A percentile compares a stretch with the other conserved stretches of the same genome.
phyloP scores from a whole-genome alignment of 2,888 invertebrate species.

The Tetranychus piercei region DNA sequence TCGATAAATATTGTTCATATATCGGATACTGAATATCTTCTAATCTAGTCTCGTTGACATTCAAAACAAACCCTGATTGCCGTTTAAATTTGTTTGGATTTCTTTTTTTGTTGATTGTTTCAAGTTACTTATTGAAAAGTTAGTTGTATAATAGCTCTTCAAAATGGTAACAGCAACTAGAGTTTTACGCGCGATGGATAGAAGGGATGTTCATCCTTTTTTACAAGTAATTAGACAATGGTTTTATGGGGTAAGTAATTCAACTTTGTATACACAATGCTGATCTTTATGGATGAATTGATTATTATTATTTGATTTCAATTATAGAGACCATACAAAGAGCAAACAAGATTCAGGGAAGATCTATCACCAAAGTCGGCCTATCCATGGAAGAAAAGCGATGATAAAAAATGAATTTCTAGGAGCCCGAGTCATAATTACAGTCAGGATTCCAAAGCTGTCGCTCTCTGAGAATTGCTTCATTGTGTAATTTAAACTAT shows the following conservation, averaged over 20 bases:
- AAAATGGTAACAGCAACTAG: not conserved
- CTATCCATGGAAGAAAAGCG: slow-evolving; percentile 16
- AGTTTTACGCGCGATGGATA: not conserved
- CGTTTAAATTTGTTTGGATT: not conserved
- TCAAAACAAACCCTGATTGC: too few relatives aligned
- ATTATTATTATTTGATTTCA: too few relatives aligned
- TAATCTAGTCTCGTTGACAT: too few relatives aligned
- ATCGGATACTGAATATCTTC: too few relatives aligned
- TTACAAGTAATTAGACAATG: not conserved
- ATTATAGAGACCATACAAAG: not conserved
- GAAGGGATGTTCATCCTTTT: not conserved
- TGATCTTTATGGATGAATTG: too few relatives aligned
- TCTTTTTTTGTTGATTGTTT: not conserved
- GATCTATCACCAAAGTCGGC: not conserved
- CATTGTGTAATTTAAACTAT: too few relatives aligned
- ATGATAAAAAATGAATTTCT: not conserved
- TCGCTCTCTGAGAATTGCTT: too few relatives aligned
- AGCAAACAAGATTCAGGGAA: not conserved
- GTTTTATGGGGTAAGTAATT: not conserved
- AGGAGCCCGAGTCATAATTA: not conserved
- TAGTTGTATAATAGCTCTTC: not conserved
- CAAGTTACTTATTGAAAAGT: not conserved
- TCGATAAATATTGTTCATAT: too few relatives aligned
- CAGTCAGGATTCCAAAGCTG: too few relatives aligned
- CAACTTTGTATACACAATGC: too few relatives aligned